Percentiles rank a stretch among this genome's conserved stretches.
Conservation (phyloP, 1,140 invertebrate species). For the Geopemphigus sp. region DNA sequence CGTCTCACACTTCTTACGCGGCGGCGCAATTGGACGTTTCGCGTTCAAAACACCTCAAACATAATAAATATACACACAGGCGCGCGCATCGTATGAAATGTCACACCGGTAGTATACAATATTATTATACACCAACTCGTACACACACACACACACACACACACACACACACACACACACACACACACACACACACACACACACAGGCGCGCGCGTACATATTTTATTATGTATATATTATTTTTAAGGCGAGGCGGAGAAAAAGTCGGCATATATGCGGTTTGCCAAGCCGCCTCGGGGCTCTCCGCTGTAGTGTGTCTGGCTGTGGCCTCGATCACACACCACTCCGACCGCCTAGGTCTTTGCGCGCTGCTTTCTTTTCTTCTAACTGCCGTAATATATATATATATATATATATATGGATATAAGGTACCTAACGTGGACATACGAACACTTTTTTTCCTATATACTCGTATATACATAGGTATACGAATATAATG, state of each 20-base stretch:
- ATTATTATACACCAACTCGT: background rate
- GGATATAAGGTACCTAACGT: no score
- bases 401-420: no score
- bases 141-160: background rate
- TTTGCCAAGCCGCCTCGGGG: slow-evolving; percentile 39
- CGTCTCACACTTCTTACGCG: no score
- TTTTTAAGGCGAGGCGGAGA: slow-evolving; percentile 40
- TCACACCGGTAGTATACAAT: slow-evolving; percentile 15
- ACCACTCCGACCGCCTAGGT: slow-evolving; percentile 11
- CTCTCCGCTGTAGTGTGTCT: no score
- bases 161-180: background rate
- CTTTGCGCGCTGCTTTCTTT: slow-evolving; percentile 28
- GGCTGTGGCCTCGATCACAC: slow-evolving; percentile 45
- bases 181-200: background rate
- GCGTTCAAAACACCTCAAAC: no score
- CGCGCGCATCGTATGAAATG: background rate
- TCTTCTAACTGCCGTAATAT: slow-evolving; percentile 7
- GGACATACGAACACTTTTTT: slow-evolving; percentile 2
- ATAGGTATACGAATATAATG: no score
- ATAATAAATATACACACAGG: no score
- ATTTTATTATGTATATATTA: slow-evolving; percentile 2
- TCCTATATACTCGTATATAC: background rate
- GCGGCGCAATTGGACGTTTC: no score
- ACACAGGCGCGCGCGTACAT: background rate
- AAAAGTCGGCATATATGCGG: slow-evolving; percentile 11